Base-by-base conservation (phyloP, 2,888 invertebrate species). In the Augiades crinisus region DNA sequence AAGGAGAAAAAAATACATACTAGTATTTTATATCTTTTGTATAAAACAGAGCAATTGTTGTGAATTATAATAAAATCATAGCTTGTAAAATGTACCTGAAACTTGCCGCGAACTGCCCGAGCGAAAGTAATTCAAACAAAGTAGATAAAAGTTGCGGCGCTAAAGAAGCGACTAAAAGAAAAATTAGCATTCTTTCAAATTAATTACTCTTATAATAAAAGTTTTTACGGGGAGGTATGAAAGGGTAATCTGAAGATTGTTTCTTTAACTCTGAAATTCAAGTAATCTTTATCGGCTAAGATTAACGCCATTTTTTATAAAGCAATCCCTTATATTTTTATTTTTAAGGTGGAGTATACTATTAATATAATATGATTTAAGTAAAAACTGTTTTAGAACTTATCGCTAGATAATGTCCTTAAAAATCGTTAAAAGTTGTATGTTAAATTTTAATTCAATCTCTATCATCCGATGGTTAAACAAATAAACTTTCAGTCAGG, bases 161-260 rank as follows among this genome's bases (percentile, higher is more conserved):
- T 78, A 79, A 82, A 79, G 81, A 81, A 85, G 84, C 82, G 82
- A 87, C 84, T 85, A 83, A 84, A 86, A 81, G 82, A 84, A 83
- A 88, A 87, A 87, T 87, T 87, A 72, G 79, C 86, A 86, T 84
- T 86, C 86, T 85, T 82, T 76, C 75, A 79, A 85, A 87, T 86
- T 87, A 88, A 87, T 87, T 88, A 85, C 81, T 77, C 76, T 72
- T 77, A 75, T 81, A 84, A 80, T 76, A 80, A 85, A 82, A 81
- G 76, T 76, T 82, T 81, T 80, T 79, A 81, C 74, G 70, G 58
- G 73, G 67, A 76, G 76, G 69, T 75, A 72, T 70, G 70, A 67
- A 67, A 68, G 67, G 70, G 70, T 80, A 72, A 78, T 77, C 69
- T 63, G 62, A 72, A 72, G 69, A 73, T 73, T 80, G 73, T 66